Evolutionary conservation across 2,888 invertebrate genomes (phyloP).

Genomic region (Drosophila anceps): DNA sequence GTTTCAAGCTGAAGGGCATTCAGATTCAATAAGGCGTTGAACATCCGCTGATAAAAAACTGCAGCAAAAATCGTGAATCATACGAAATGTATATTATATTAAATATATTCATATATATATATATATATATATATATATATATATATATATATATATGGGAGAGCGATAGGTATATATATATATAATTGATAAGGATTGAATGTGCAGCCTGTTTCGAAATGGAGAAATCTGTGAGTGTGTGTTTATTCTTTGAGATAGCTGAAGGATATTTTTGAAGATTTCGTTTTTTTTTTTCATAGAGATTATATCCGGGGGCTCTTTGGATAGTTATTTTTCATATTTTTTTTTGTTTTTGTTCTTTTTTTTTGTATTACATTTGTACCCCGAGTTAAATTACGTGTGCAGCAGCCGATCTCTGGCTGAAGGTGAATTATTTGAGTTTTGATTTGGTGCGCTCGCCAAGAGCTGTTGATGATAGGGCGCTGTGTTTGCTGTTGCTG

Average conservation of each 20-base stretch:
- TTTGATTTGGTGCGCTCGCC: slow-evolving; percentile 18
- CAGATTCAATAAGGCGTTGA: slow-evolving; percentile 66
- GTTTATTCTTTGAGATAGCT: slow-evolving; percentile 8
- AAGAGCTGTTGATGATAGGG: slow-evolving; percentile 16
- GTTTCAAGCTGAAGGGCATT: slow-evolving; percentile 39
- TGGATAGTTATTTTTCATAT: slow-evolving; percentile 33
- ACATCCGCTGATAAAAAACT: slow-evolving; percentile 65
- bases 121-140: slow-evolving; percentile 15
- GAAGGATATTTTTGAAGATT: slow-evolving; percentile 32
- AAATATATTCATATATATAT: slow-evolving; percentile 34
- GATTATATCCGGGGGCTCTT: slow-evolving; percentile 49
- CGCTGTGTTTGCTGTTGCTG: slow-evolving; percentile 4
- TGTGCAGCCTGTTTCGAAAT: slow-evolving; percentile 21
- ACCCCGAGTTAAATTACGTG: slow-evolving; percentile 76
- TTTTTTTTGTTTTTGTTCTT: slow-evolving; percentile 3
- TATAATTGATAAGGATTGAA: slow-evolving; percentile 43
- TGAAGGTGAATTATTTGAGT: slow-evolving; percentile 68
- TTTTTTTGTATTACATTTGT: slow-evolving; percentile 40
- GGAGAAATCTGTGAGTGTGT: slow-evolving; percentile 10
- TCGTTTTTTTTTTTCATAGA: slow-evolving; percentile 25
- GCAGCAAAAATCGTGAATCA: slow-evolving; percentile 46
- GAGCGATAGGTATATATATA: slow-evolving; percentile 20
- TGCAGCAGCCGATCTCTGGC: slow-evolving; percentile 80
- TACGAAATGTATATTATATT: slow-evolving; percentile 59
- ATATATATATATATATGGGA: slow-evolving; percentile 15